Evolutionary conservation across 2,113 vertebrate species (phyloP), one percentile per base, ranked within the genome.

Genomic region (Ictalurus punctatus): DNA sequence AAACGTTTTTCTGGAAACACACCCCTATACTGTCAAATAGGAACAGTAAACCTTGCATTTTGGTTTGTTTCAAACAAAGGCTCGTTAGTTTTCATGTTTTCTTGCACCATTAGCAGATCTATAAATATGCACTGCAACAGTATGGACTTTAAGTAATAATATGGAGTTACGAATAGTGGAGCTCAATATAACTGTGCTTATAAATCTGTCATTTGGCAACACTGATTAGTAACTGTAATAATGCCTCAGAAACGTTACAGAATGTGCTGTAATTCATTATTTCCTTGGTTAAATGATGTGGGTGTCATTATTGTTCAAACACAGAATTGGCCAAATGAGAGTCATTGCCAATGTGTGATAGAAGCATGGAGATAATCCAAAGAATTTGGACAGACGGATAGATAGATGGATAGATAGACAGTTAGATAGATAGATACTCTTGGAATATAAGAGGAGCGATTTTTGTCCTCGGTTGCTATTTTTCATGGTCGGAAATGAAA

Each of bases 61-160:
- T 52, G 16, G 16, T 44, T 44, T 40, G 21, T 86, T 86, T 86
- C 13, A 23, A 56, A 30, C 6, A 56, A 83, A 40, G 63, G 80
- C 56, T 37, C 14, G 25, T 59, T 54, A 25, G 10, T 30, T 58
- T 37, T 76, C 34, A 44, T 40, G 34, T 44, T 87, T 69, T 87
- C 76, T 34, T 87, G 76, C 76, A 80, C 76, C 61, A 87, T 81
- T 81, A 87, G n/a, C n/a, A 69, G 16, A 48, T 65, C 30, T 17
- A 58, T 12, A 25, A 54, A 40, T 27, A 79, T 59, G 56, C 67
- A 63, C 4, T 27, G 17, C 48, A 74, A 73, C 3, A 1, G 21
- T 52, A 48, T 79, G 23, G 25, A 30, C n/a, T 34, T 30, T 30
- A 30, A 16, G 13, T 30, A 69, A 30, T 14, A 34, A 14, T 78